Base-by-base conservation (phyloP, 2,888 invertebrate genomes). In the Idaea straminata region DNA sequence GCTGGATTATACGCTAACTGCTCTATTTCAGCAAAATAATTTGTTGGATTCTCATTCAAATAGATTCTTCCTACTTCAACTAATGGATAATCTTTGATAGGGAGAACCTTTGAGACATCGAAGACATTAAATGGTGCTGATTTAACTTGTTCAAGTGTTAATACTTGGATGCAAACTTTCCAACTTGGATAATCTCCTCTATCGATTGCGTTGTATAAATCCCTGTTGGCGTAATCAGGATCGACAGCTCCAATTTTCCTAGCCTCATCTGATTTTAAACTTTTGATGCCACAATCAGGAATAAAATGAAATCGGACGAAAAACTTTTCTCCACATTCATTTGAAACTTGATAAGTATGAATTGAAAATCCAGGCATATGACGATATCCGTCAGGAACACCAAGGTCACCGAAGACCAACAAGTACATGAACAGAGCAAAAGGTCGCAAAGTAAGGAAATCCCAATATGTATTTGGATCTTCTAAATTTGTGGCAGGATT, bases 311-410 rank as follows among this genome's bases (percentile, higher is more conserved):
- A 98, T 93, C 98, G 97, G 73, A 96, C 96, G 82, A 96, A 98
- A 71, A 95, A 91, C 10, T 94, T 88, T 65, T 95, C 94, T 0
- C 95, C 95, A 5, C 94, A 86, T 15, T 90, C 93, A 85, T 98
- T 98, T 13, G 97, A 94, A 66, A 98, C 88, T 85, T 98, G 97
- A 85, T 96, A 98, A 0, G 98, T 97, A 83, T 98, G 98, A 0
- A 97, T 96, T 5, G 97, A 97, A 79, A 97, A 98, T 16, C 98
- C 98, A 77, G 98, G 96, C 98, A 98, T 98, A 85, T 96, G 95
- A 36, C 98, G 94, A 86, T 95, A 96, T 5, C 98, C 98, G 83
- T 98, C 96, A 0, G 98, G 98, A 68, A 96, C 96, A 15, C 98
- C 98, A 71, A 98, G 94, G 85, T 98, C 98, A 10, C 96, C 94